Evolutionary conservation across 37 sponge, comb jelly and placozoan species (phyloP).

Genomic region (Axinella damicornis): DNA sequence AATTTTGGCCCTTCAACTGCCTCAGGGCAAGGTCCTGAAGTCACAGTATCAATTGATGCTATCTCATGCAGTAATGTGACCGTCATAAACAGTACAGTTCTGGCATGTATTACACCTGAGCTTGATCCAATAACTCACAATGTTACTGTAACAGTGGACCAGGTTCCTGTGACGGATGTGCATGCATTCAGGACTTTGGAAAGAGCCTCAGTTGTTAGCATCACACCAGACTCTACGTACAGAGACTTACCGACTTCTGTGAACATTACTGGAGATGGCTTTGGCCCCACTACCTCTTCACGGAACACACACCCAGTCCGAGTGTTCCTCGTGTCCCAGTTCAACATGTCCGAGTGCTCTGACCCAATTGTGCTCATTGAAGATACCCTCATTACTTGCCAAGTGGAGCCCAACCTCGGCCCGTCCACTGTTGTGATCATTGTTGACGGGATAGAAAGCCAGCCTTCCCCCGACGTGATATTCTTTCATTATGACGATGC

Average conservation of each 20-base stretch:
- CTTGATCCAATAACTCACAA: constrained; percentile 50
- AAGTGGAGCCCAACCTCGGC: constrained; percentile 75
- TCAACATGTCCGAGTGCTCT: constrained; percentile 50
- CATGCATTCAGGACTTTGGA: constrained; percentile 62
- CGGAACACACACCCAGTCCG: constrained; percentile 38
- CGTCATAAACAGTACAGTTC: constrained; percentile 51
- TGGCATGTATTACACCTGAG: constrained; percentile 78
- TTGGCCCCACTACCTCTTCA: constrained; percentile 83
- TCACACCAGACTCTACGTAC: constrained; percentile 75
- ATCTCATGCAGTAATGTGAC: constrained; percentile 74
- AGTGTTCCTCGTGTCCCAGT: constrained; percentile 57
- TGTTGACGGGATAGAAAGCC: constrained; percentile 65
- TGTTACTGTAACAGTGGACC: constrained; percentile 83
- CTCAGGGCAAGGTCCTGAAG: constrained; percentile 74
- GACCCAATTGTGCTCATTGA: constrained; percentile 60
- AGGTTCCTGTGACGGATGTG: constrained; percentile 23
- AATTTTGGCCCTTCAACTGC: constrained; percentile 90
- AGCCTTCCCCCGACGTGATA: constrained; percentile 40
- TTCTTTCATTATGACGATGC: constrained; percentile 86
- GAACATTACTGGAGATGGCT: constrained; percentile 76
- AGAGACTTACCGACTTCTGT: constrained; percentile 42
- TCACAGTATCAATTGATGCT: constrained; percentile 70
- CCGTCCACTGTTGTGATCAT: constrained; percentile 74
- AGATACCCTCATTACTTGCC: constrained; percentile 70
- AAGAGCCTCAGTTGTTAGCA: constrained; percentile 50